Evolutionary conservation across 2,797 vertebrate species (phyloP), one percentile per base, ranked within the genome.

Genomic region (Sorex maritimensis): DNA sequence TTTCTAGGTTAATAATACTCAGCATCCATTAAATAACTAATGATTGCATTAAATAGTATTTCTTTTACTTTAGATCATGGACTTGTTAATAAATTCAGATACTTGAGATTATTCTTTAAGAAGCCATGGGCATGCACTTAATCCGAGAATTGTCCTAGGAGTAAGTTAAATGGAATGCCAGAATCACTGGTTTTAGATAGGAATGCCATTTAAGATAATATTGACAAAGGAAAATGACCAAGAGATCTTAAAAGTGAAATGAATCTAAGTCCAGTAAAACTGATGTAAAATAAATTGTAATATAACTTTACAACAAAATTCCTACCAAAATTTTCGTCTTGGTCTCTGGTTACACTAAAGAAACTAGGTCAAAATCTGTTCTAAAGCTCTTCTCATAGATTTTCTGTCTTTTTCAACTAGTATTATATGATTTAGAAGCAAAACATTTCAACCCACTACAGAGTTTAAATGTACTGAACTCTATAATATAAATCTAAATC

Each of bases 61-160:
- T 80, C 63, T 88, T 93, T 89, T 88, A 91, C 24, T 90, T 92
- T 21, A 81, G 30, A 75, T 86, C 23, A 71, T 88, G 30, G 6
- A 75, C 83, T 81, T 93, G n/a, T 91, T 69, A 92, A 91, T 80
- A 92, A 74, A 94, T 93, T 84, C 68, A 80, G 17, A 87, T 82
- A 41, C 81, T 19, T 96, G 21, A 86, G 8, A 61, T 88, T 90
- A 82, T 19, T 73, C 41, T 68, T 21, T 21, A 65, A 89, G 67
- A 88, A 95, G 11, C 12, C 58, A 82, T 30, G 83, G 28, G 21
- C 41, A 83, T 90, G 9, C 3, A 73, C 11, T 78, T 94, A 6
- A 81, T 91, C 17, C 14, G 69, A 95, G n/a, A 75, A 90, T 28
- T 88, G 10, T 68, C 85, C 79, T 52, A 77, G 75, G 87, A 92